Base-by-base conservation (phyloP, 2,797 vertebrate genomes). In the Cryptoblepharus egeriae region DNA sequence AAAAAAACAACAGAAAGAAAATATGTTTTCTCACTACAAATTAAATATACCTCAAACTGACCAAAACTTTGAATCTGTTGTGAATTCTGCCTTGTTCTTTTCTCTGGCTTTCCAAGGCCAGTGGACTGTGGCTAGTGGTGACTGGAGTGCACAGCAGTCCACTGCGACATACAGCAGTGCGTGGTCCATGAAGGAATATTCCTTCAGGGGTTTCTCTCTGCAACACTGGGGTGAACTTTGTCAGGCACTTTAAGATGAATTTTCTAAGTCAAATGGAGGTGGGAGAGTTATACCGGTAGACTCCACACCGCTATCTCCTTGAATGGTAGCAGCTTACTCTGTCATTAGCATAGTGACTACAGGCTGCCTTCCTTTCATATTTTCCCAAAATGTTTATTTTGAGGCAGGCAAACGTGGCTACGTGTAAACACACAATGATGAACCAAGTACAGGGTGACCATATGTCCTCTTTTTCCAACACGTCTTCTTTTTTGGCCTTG, bases 211-310 rank as follows among this genome's bases (percentile, higher is more conserved):
- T 87, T 85, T 72, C 71, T 88, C 80, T 2, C 42, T 45, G 20
- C 68, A 55, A 75, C 37, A 1, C 69, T 55, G 35, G 30, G 84
- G 64, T 81, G 80, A 71, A 86, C 76, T 88, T 85, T 90, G n/a
- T 45, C 58, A 88, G 55, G 39, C 78, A 89, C 68, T 28, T 28
- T 57, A 72, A 86, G 88, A 82, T 89, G 80, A 87, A 85, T 88
- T 90, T 84, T 86, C 9, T 65, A 63, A 39, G 69, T 84, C 75
- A 70, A 67, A 63, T 82, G 68, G 82, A 89, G 42, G 15, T 81
- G 4, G 79, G 83, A 75, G 60, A 52, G 10, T 52, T 26, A 55
- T 72, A 65, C 0, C 65, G 61, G 42, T 39, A 64, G 9, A 78
- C 75, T 84, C 75, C 49, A 30, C 13, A 1, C 74, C 70, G 84